A percentile compares a stretch with the other conserved stretches of the same genome.
Evolutionary conservation across 2,797 vertebrate genomes (phyloP).

Genomic region (Odontamblyopus lacepedii): DNA sequence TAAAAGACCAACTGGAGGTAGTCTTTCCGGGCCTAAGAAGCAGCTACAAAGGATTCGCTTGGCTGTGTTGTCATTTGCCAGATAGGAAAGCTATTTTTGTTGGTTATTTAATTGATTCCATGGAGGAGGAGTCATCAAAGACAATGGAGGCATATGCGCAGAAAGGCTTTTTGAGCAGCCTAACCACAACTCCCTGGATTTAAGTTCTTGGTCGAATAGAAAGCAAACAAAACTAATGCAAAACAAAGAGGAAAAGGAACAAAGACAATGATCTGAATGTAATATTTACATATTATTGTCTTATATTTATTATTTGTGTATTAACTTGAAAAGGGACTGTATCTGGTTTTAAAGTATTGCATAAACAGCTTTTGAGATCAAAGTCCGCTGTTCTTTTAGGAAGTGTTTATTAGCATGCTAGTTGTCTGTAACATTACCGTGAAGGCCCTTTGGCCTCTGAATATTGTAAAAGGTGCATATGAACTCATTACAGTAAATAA

Average conservation of each 20-base stretch:
- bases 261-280: background rate
- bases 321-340: no score
- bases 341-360: no score
- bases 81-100: constrained; percentile 18
- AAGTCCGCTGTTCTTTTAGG: no score
- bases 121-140: constrained; percentile 28
- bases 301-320: no score
- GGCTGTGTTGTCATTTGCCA: constrained; percentile 32
- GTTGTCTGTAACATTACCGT: no score
- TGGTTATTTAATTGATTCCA: constrained; percentile 48
- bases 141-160: background rate
- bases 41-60: constrained; percentile 42
- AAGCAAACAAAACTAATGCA: constrained; percentile 27
- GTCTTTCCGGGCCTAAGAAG: constrained; percentile 34
- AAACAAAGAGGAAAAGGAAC: constrained; percentile 20
- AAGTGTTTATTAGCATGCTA: no score
- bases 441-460: no score
- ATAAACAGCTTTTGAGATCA: no score
- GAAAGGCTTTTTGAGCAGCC: constrained; percentile 6
- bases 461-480: no score
- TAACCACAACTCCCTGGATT: constrained; percentile 37
- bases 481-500: no score
- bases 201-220: constrained; percentile 34
- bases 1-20: constrained; percentile 33
- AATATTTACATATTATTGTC: no score